A percentile compares a stretch with the other conserved stretches of the same genome.
These are phyloP conservation scores for Antitype chi DNA, from an alignment of 2,888 invertebrate species.

Conservation along the genomic window DNA sequence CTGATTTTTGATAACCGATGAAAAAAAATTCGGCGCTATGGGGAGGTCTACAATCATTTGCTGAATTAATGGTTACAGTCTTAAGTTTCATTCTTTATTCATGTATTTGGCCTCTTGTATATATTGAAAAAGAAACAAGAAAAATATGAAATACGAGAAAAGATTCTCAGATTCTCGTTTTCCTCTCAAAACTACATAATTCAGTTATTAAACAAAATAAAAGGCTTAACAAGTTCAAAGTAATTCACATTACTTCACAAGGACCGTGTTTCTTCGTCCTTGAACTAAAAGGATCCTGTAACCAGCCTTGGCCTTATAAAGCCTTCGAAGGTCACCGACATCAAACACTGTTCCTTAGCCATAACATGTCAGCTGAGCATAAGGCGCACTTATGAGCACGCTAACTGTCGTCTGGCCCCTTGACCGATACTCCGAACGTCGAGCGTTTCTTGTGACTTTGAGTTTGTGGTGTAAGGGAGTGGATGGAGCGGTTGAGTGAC, in stretches of 20 bases:
- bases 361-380: conserved; percentile 54
- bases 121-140: not conserved
- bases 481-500: conserved; percentile 19
- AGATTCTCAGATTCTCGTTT: not conserved
- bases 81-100: not conserved
- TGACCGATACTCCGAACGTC: conserved; percentile 74
- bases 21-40: no score
- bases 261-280: conserved; percentile 39
- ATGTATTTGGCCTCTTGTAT: not conserved
- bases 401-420: conserved; percentile 74
- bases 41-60: no score
- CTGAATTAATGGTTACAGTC: no score
- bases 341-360: conserved; percentile 43
- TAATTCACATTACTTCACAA: not conserved
- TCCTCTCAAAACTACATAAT: not conserved
- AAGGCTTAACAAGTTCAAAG: not conserved
- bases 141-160: not conserved
- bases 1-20: no score
- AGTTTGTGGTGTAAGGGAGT: conserved; percentile 42
- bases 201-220: conserved; percentile 4
- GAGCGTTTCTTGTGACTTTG: conserved; percentile 66
- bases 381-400: conserved; percentile 58
- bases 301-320: conserved; percentile 56
- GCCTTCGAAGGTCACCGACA: conserved; percentile 43
- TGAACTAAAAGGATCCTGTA: conserved; percentile 39